phyloP scores from a whole-genome alignment of 2,797 vertebrate genomes.

The Nannoperca australis region DNA sequence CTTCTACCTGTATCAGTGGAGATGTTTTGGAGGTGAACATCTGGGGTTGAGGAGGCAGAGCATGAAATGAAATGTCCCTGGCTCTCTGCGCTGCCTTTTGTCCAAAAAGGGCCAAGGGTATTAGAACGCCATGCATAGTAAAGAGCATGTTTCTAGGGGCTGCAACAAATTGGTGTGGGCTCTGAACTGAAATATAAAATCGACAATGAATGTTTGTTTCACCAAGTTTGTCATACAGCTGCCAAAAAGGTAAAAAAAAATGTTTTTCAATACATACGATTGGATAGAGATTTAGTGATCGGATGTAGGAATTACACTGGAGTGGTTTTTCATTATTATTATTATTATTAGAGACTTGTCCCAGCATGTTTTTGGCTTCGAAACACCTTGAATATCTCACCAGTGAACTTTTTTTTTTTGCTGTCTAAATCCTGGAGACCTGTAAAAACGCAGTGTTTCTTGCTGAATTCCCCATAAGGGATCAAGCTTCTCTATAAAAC shows the following conservation, averaged over 20 bases:
- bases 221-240: constrained; percentile 48
- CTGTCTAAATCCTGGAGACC: constrained; percentile 53
- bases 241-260: constrained; percentile 29
- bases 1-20: constrained; percentile 85
- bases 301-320: neutral
- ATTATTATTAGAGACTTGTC: neutral
- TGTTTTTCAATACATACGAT: neutral
- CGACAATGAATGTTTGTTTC: constrained; percentile 51
- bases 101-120: constrained; percentile 81
- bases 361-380: constrained; percentile 3
- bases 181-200: constrained; percentile 76
- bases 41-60: constrained; percentile 87
- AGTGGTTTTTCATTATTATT: constrained; percentile 8
- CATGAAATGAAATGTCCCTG: constrained; percentile 86
- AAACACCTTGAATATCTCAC: constrained; percentile 22
- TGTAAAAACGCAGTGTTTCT: constrained; percentile 75
- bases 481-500: constrained; percentile 75
- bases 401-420: constrained; percentile 41
- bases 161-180: constrained; percentile 75
- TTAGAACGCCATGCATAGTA: constrained; percentile 78
- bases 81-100: constrained; percentile 81
- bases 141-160: constrained; percentile 70
- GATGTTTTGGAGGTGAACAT: constrained; percentile 88
- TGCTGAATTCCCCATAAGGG: constrained; percentile 72
- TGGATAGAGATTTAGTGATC: neutral